phyloP scores from a whole-genome alignment of 2,888 invertebrate genomes.

The Heteropelma amictum region DNA sequence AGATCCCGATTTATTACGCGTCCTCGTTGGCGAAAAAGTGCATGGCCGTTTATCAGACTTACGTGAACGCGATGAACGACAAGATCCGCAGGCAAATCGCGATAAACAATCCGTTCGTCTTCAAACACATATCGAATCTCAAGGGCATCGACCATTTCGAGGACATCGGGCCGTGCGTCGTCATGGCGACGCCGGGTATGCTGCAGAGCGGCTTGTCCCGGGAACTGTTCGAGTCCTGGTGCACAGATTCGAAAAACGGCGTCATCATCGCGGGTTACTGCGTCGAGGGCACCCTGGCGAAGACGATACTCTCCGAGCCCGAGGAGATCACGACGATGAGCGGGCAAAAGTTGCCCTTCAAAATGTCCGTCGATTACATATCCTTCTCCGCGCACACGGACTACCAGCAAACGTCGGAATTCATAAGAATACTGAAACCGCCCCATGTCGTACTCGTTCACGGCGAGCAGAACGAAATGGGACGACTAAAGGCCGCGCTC shows the following conservation, averaged over 20 bases:
- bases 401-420: constrained; percentile 98
- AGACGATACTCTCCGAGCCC: constrained; percentile 97
- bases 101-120: constrained; percentile 98
- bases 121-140: constrained; percentile 96
- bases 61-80: constrained; percentile 99
- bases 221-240: constrained; percentile 99
- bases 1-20: constrained; percentile 99
- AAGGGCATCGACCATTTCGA: constrained; percentile 99
- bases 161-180: constrained; percentile 99
- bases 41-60: constrained; percentile 99
- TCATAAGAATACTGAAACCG: constrained; percentile 95
- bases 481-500: constrained; percentile 94
- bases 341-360: constrained; percentile 96
- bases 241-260: constrained; percentile 98
- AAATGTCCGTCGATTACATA: constrained; percentile 99
- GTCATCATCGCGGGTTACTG: constrained; percentile 98
- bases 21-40: constrained; percentile 99
- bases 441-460: constrained; percentile 98
- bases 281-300: constrained; percentile 93
- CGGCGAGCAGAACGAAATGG: constrained; percentile 99
- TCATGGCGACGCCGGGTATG: constrained; percentile 99
- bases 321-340: constrained; percentile 97
- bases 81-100: constrained; percentile 97
- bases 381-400: constrained; percentile 99
- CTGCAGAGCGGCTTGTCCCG: constrained; percentile 99